A percentile compares a stretch with the other conserved stretches of the same genome.
Conservation (phyloP, 1,140 invertebrate species). For the Argopecten irradians region DNA sequence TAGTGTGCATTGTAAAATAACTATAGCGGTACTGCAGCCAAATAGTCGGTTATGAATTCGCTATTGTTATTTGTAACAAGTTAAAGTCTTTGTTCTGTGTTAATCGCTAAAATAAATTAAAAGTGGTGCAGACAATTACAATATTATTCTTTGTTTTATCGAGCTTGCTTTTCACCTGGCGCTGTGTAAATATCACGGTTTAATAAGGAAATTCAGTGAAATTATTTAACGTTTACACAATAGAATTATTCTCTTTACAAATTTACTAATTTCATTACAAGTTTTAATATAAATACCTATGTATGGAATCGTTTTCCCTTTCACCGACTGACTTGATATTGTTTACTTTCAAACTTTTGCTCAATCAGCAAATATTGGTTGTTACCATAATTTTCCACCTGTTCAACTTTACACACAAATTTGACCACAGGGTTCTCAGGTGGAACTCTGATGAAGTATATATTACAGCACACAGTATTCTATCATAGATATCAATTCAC, state of each 20-base stretch:
- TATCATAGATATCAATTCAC: no score
- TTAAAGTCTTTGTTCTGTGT: not conserved
- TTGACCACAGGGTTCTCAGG: not conserved
- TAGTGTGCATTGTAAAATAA: slow-evolving; percentile 22
- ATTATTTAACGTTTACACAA: not conserved
- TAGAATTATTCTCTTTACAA: not conserved
- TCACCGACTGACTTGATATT: not conserved
- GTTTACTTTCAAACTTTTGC: not conserved
- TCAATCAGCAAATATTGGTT: not conserved
- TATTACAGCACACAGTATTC: no score
- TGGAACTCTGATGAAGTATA: not conserved
- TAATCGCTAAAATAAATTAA: slow-evolving; percentile 12
- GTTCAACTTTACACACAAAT: not conserved
- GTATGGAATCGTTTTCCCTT: not conserved
- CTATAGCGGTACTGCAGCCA: slow-evolving; percentile 13
- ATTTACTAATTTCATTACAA: not conserved
- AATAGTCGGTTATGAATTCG: not conserved
- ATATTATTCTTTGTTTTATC: slow-evolving; percentile 19
- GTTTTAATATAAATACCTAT: not conserved
- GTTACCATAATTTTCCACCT: not conserved
- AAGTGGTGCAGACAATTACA: slow-evolving; percentile 12
- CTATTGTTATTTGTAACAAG: slow-evolving; percentile 12
- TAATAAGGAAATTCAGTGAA: not conserved
- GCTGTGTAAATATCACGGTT: not conserved
- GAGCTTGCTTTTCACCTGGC: not conserved